Percentiles rank a stretch among this genome's conserved stretches.
These are phyloP conservation scores for Hirudinaria manillensis DNA, from an alignment of 2,888 invertebrate species.

Conservation along the genomic window DNA sequence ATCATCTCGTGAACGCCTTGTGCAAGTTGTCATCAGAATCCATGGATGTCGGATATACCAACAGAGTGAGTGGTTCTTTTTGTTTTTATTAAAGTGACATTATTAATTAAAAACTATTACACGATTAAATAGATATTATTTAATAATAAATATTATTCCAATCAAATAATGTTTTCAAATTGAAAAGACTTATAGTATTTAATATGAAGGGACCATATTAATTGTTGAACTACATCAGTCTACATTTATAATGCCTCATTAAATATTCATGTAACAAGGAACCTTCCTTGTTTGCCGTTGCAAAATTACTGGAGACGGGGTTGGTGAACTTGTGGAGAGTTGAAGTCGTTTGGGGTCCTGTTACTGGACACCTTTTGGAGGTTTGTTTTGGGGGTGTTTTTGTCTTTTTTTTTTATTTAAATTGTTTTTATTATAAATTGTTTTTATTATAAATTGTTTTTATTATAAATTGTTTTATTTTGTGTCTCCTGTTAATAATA, in stretches of 20 bases:
- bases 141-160: too few species aligned
- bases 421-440: background rate
- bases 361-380: slow-evolving; percentile 89
- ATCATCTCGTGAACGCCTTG: slow-evolving; percentile 90
- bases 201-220: too few species aligned
- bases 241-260: too few species aligned
- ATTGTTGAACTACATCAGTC: background rate
- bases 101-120: too few species aligned
- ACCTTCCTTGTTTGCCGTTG: slow-evolving; percentile 91
- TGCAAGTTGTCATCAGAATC: slow-evolving; percentile 92
- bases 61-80: slow-evolving; percentile 63
- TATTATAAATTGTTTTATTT: too few species aligned
- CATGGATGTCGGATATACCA: slow-evolving; percentile 91
- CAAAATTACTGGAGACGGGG: slow-evolving; percentile 94
- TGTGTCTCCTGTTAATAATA: too few species aligned
- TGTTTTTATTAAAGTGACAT: background rate
- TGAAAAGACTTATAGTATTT: too few species aligned
- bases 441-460: too few species aligned
- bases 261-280: too few species aligned
- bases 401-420: background rate
- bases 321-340: slow-evolving; percentile 86
- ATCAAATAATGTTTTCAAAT: too few species aligned
- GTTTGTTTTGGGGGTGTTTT: too few species aligned
- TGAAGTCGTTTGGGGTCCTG: slow-evolving; percentile 86
- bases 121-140: background rate